These are phyloP conservation scores for Cryptus armator DNA, from an alignment of 2,888 invertebrate species.

Conservation along the genomic window DNA sequence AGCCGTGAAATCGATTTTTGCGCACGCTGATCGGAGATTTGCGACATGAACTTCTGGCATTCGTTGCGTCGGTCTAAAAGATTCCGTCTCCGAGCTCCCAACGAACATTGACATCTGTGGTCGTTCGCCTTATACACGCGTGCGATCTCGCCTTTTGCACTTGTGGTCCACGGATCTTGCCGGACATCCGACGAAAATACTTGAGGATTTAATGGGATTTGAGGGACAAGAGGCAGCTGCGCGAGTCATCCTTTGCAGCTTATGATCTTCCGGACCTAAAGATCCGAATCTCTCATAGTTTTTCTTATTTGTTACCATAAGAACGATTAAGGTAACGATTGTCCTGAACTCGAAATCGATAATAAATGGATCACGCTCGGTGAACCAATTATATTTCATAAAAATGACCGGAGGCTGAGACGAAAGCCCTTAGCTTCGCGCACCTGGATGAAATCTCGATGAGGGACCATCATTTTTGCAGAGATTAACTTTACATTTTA, in stretches of 20 bases:
- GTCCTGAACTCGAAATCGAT: not conserved
- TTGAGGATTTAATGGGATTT: slow-evolving; percentile 75
- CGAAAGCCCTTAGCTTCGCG: not conserved
- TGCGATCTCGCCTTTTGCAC: slow-evolving; percentile 62
- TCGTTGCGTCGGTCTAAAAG: slow-evolving; percentile 38
- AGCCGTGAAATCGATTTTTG: slow-evolving; percentile 78
- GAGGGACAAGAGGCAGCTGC: slow-evolving; percentile 68
- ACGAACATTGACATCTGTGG: slow-evolving; percentile 74
- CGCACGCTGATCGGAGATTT: slow-evolving; percentile 73
- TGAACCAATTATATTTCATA: not conserved
- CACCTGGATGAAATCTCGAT: not conserved
- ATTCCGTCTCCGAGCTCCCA: slow-evolving; percentile 32
- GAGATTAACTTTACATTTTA: not conserved
- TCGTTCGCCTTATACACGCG: slow-evolving; percentile 28
- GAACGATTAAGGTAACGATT: slow-evolving; percentile 26
- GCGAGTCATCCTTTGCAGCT: slow-evolving; percentile 9
- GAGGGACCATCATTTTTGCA: not conserved
- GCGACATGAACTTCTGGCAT: slow-evolving; percentile 53
- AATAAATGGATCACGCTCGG: not conserved
- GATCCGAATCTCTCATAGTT: slow-evolving; percentile 44
- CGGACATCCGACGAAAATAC: slow-evolving; percentile 69
- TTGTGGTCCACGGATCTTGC: slow-evolving; percentile 44
- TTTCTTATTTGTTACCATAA: slow-evolving; percentile 24
- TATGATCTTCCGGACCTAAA: slow-evolving; percentile 16
- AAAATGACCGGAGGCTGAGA: not conserved